Base-by-base conservation (phyloP, 2,797 vertebrate species). In the Helicolenus hilgendorfi region DNA sequence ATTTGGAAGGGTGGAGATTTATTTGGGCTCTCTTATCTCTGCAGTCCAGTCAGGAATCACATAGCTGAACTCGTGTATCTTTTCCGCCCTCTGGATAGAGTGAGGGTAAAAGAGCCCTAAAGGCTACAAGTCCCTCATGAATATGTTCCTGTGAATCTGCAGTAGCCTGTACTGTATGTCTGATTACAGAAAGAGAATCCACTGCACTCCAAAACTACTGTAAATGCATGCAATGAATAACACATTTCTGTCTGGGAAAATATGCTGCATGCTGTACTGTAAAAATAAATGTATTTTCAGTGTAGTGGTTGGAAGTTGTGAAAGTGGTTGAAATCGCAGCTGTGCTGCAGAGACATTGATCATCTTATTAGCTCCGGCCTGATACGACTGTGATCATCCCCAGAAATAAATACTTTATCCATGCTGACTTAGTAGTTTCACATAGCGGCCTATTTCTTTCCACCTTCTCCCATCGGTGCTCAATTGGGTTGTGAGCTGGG, bases 21-120 rank as follows among this genome's bases (percentile, higher is more conserved):
- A 97, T 97, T 97, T 95, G 86, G 91, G 94, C 89, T 95, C 96
- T 96, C 97, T 98, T 97, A 98, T 97, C 93, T 94, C 95, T 85
- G 84, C 94, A 92, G 93, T 91, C 95, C 96, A 97, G 97, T 96
- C 94, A 95, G 96, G 94, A 96, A 96, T 96, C 90, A 92, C 87
- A 95, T 96, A 95, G 90, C 96, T 96, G 89, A 96, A 94, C 97
- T 96, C 86, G 82, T 96, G 95, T 90, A 94, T 94, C 94, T 91
- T 90, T 93, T 94, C 77, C 76, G 60, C 87, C 92, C 88, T 87
- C 88, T 89, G 88, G 90, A 93, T 92, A 74, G 75, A 89, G 76
- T 60, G 89, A 92, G 88, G 88, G 79, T 89, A 78, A 93, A 94
- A 89, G 85, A 86, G 72, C 79, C 77, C 75, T 67, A 77, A 91